Evolutionary conservation across 2,797 vertebrate species (phyloP).

Genomic region (Streptopelia turtur): DNA sequence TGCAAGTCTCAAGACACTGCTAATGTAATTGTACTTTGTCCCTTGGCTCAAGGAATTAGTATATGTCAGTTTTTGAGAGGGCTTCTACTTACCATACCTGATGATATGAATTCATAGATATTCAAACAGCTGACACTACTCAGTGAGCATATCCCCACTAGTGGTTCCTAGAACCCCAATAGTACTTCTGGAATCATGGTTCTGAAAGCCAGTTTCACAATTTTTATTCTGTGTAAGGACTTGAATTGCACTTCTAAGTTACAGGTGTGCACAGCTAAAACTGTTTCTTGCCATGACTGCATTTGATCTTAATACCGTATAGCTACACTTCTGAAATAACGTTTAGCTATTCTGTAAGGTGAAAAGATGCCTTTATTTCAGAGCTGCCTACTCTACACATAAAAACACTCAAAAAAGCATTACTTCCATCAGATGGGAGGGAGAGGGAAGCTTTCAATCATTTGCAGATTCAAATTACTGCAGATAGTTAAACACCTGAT

Average conservation of each 20-base stretch:
- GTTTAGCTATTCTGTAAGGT: neutral
- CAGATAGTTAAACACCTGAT: constrained; percentile 54
- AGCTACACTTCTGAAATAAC: neutral
- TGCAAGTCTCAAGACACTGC: constrained; percentile 11
- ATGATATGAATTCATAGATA: neutral
- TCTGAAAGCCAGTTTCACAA: neutral
- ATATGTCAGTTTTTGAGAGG: neutral
- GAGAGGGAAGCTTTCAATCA: constrained; percentile 53
- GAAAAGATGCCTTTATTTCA: neutral
- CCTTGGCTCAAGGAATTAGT: constrained; percentile 15
- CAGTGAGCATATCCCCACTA: neutral
- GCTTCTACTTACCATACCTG: neutral
- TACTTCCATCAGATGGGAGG: neutral
- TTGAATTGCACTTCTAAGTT: neutral
- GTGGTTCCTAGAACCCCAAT: neutral
- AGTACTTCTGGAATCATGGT: neutral
- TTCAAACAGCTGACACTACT: neutral
- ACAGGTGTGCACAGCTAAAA: neutral
- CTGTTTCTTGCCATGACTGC: neutral
- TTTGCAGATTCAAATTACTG: constrained; percentile 14
- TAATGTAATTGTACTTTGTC: constrained; percentile 43
- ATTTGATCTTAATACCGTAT: rapidly evolving
- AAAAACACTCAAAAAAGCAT: neutral
- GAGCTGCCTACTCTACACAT: neutral
- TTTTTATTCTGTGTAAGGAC: neutral